Evolutionary conservation across 1,140 invertebrate genomes (phyloP).

Genomic region (Listronotus bonariensis): DNA sequence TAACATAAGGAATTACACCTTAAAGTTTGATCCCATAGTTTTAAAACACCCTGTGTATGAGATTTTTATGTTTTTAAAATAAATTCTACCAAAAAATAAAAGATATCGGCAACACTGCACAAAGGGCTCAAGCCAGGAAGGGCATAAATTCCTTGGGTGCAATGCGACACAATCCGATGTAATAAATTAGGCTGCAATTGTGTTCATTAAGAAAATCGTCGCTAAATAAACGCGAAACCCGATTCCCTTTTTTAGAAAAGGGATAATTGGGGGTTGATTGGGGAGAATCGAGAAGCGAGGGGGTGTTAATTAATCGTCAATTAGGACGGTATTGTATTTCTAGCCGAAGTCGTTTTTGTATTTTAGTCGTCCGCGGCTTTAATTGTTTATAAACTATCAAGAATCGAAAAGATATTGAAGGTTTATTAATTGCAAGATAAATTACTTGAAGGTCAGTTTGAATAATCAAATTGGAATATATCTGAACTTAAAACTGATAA

Average conservation of each 20-base stretch:
- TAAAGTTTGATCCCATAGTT: too few species aligned
- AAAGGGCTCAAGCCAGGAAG: constrained; percentile 20
- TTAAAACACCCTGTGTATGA: too few species aligned
- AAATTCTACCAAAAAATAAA: background rate
- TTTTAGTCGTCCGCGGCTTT: too few species aligned
- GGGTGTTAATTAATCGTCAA: constrained; percentile 24
- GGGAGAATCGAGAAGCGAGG: background rate
- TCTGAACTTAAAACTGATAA: too few species aligned
- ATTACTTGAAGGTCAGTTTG: too few species aligned
- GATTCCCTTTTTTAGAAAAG: constrained; percentile 22
- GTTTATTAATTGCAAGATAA: too few species aligned
- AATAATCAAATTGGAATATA: too few species aligned
- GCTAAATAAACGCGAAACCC: constrained; percentile 30
- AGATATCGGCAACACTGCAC: constrained; percentile 13
- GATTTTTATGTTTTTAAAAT: too few species aligned
- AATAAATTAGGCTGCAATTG: constrained; percentile 45
- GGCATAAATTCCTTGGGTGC: constrained; percentile 43
- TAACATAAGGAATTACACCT: too few species aligned
- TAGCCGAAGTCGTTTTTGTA: constrained; percentile 4
- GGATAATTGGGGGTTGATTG: background rate
- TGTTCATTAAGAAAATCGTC: constrained; percentile 40
- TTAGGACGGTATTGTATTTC: constrained; percentile 24
- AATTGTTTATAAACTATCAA: too few species aligned
- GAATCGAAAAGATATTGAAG: too few species aligned
- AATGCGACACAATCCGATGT: constrained; percentile 40